Evolutionary conservation across 2,888 invertebrate species (phyloP).

Genomic region (Sinotaia quadrata): DNA sequence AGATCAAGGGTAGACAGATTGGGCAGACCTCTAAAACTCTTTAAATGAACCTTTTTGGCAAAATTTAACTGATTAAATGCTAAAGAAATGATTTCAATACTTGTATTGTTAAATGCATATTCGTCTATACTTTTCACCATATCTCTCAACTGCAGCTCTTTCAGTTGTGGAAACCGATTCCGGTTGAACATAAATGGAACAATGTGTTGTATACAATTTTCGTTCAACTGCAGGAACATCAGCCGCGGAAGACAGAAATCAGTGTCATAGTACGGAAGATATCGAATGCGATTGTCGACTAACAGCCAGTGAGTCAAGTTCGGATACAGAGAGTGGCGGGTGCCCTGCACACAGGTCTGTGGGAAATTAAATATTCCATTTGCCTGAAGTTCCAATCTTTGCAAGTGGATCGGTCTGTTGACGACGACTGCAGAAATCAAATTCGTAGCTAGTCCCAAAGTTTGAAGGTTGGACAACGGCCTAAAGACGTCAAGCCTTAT

Average conservation of each 20-base stretch:
- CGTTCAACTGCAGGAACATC: not conserved
- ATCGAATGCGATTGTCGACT: not conserved
- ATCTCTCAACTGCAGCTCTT: too few relatives aligned
- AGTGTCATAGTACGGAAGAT: not conserved
- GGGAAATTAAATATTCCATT: not conserved
- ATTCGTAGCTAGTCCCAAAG: conserved; percentile 10
- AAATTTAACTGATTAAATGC: too few relatives aligned
- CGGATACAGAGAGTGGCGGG: conserved; percentile 10
- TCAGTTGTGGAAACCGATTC: too few relatives aligned
- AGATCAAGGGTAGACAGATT: too few relatives aligned
- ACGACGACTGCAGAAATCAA: not conserved
- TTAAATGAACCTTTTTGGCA: too few relatives aligned
- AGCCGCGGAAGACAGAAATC: conserved; percentile 17
- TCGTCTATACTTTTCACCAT: too few relatives aligned
- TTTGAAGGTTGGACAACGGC: conserved; percentile 6
- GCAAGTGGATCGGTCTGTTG: not conserved
- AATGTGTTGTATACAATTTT: too few relatives aligned
- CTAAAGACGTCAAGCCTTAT: conserved; percentile 18
- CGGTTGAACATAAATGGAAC: too few relatives aligned
- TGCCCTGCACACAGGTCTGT: not conserved
- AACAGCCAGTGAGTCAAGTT: conserved; percentile 4
- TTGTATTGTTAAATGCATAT: too few relatives aligned
- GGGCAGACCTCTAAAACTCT: too few relatives aligned
- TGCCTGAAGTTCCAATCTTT: not conserved
- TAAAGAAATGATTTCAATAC: too few relatives aligned